These are phyloP conservation scores for Microtus montanus DNA, from an alignment of 2,113 vertebrate species.

Conservation along the genomic window DNA sequence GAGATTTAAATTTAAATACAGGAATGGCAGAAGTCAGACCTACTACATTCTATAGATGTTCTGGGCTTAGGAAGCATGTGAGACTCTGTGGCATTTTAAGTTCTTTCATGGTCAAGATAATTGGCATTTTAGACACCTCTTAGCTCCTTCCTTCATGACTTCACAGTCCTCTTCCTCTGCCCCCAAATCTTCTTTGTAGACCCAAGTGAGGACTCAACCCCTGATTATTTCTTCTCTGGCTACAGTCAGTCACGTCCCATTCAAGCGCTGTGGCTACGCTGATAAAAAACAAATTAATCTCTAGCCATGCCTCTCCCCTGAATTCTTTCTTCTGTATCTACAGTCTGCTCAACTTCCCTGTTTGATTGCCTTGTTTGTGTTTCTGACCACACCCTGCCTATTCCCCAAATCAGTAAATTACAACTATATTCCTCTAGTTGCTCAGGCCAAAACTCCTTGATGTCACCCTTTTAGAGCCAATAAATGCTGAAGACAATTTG, in stretches of 20 bases:
- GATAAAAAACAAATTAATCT: slow-evolving; percentile 44
- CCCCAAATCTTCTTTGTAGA: background rate
- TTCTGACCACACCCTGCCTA: background rate
- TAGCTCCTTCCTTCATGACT: background rate
- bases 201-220: background rate
- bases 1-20: slow-evolving; percentile 18
- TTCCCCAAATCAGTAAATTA: slow-evolving; percentile 30
- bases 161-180: background rate
- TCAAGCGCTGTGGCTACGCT: background rate
- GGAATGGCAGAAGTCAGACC: background rate
- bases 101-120: slow-evolving; percentile 9
- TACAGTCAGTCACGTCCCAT: background rate
- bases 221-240: background rate
- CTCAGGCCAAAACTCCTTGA: slow-evolving; percentile 9
- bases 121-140: background rate
- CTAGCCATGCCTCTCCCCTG: background rate
- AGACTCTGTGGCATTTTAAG: background rate
- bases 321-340: slow-evolving; percentile 8
- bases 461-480: slow-evolving; percentile 42
- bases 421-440: slow-evolving; percentile 6
- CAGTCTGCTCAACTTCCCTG: background rate
- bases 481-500: slow-evolving; percentile 23
- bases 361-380: slow-evolving; percentile 44
- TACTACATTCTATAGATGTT: background rate
- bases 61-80: slow-evolving; percentile 6